Base-by-base conservation (phyloP, 2,113 vertebrate genomes). In the Pangasianodon hypophthalmus region DNA sequence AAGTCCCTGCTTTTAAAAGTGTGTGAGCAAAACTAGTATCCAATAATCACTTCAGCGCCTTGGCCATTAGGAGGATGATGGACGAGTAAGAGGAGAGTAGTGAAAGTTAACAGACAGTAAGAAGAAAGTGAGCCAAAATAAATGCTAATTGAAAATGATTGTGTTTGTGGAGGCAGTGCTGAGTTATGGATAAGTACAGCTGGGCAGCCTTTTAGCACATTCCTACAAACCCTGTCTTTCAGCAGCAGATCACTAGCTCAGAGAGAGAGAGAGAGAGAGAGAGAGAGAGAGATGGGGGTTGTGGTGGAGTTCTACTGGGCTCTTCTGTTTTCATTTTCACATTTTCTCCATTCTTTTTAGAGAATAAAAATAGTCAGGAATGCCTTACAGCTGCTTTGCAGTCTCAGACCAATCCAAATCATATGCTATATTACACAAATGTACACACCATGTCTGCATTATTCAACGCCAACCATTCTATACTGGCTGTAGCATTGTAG, bases 111-210 rank as follows among this genome's bases (percentile, higher is more conserved):
- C 44, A 52, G 69, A 73, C 44, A 29, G 54, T 71, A 37, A 71
- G 26, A 71, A 29, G 32, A 41, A 56, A 60, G 19, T 69, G 37
- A 73, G 64, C n/a, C 75, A 75, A 62, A 82, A 69, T 67, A 44
- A 73, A 92, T 26, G 58, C 37, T 56, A 54, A 54, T 69, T 26
- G 16, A 69, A 26, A 75, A 69, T 87, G 52, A 29, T 1, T 46
- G 58, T 50, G 81, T 89, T 92, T 75, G 92, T 85, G 32, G 32
- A 77, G 46, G 37, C n/a, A 80, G 86, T 87, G 86, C 84, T 90
- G 91, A 91, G 88, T 87, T 87, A 89, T 88, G 50, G 82, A 58
- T 18, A 84, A 83, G 71, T 91, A 80, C 88, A 92, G 69, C 89
- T 85, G 81, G 88, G 54, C 62, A 84, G 85, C 3, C 60, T 81